Base-by-base conservation (phyloP, 2,888 invertebrate genomes). In the Lasioglossum calceatum region DNA sequence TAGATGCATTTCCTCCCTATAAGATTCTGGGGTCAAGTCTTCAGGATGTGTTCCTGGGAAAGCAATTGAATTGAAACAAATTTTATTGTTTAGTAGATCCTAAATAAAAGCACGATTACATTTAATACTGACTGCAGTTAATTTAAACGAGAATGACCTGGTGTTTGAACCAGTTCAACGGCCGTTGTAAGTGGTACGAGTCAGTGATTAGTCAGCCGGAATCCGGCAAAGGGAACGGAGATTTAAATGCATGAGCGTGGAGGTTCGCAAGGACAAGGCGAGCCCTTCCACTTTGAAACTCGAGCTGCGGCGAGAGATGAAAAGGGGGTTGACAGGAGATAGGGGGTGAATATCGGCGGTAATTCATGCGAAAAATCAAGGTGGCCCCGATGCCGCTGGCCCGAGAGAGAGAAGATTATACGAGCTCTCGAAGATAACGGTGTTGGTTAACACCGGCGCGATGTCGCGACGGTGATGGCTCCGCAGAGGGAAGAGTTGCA, bases 351-450 rank as follows among this genome's bases (percentile, higher is more conserved):
- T 32, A 64, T 32, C 23, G 81, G 39, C 71, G 58, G 78, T 75
- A 83, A 85, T 77, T 83, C 78, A 72, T 64, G 79, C 19, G 84
- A 84, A 83, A 85, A 84, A 84, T 84, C 76, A 76, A 85, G 72
- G 54, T 84, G 64, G 32, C 58, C 19, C 73, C 58, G 42, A 70
- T 27, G 74, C 16, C 12, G 32, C 32, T 7, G 2, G 61, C 47
- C 75, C 54, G 54, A 54, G 23, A 54, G 7, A 50, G 82, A 77
- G 47, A 19, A 72, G 84, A 84, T 84, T 82, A 84, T 80, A 80
- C 87, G 81, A 84, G 79, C 61, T 54, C 23, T 54, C 44, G 77
- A 77, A 79, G 81, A 75, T 81, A 71, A 77, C 76, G 74, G 10
- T 23, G 64, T 58, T 73, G 80, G 74, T 80, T 86, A 76, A 79